A percentile compares a stretch with the other conserved stretches of the same genome.
Conservation (phyloP, 2,113 vertebrate genomes). For the Beaufortia kweichowensis region DNA sequence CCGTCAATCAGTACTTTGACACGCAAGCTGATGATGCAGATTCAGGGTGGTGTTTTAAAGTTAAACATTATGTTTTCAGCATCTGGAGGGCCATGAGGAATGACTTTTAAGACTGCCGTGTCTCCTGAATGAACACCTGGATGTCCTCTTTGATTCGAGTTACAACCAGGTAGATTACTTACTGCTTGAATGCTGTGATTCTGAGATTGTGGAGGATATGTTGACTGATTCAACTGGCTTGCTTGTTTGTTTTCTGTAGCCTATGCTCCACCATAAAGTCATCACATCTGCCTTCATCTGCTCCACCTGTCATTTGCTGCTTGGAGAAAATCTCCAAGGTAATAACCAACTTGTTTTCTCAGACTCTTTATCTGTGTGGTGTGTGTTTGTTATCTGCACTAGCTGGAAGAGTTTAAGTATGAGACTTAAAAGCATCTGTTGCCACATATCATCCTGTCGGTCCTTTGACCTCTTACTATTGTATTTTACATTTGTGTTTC, state of each 20-base stretch:
- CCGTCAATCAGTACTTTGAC: slow-evolving; percentile 11
- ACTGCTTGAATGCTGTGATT: slow-evolving; percentile 30
- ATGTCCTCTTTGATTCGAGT: slow-evolving; percentile 71
- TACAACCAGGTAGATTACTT: slow-evolving; percentile 68
- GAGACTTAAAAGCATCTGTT: too few relatives aligned
- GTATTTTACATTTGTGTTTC: not conserved
- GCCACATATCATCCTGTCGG: slow-evolving; percentile 1
- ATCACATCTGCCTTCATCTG: slow-evolving; percentile 61
- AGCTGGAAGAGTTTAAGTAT: too few relatives aligned
- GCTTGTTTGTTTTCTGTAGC: slow-evolving; percentile 51
- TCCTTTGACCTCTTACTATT: not conserved
- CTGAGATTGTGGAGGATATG: not conserved
- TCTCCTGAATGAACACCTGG: slow-evolving; percentile 77
- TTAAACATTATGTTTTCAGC: slow-evolving; percentile 34
- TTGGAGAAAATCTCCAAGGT: slow-evolving; percentile 76
- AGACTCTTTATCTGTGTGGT: too few relatives aligned
- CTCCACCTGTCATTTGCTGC: slow-evolving; percentile 64
- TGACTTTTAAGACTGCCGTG: slow-evolving; percentile 74
- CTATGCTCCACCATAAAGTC: slow-evolving; percentile 65
- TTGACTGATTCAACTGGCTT: not conserved
- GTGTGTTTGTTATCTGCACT: not conserved
- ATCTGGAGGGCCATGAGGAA: slow-evolving; percentile 60
- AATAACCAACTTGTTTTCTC: slow-evolving; percentile 15
- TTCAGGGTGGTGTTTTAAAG: not conserved
- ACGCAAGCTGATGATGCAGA: slow-evolving; percentile 2